These are phyloP conservation scores for Orussus abietinus DNA, from an alignment of 1,140 invertebrate species.

Conservation along the genomic window DNA sequence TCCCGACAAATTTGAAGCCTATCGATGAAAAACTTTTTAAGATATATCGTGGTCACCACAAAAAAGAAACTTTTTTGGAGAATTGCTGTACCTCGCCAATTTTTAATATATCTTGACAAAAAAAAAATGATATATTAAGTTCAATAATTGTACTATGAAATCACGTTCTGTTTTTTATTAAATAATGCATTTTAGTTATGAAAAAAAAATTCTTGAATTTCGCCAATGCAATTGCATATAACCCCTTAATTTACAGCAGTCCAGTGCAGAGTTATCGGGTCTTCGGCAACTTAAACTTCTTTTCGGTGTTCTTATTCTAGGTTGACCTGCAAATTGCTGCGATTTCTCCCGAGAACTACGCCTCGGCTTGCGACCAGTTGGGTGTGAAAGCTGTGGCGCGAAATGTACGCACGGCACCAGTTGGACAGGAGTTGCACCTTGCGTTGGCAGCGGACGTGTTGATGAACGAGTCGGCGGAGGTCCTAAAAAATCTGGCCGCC, in stretches of 20 bases:
- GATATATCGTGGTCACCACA: too few relatives aligned
- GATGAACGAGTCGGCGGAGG: slow-evolving; percentile 28
- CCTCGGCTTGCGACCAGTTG: slow-evolving; percentile 51
- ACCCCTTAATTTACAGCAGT: too few relatives aligned
- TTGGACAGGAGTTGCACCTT: slow-evolving; percentile 66
- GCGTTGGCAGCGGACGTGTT: slow-evolving; percentile 62
- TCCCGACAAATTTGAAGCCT: neutral
- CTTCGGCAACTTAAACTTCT: slow-evolving; percentile 6
- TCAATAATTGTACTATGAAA: too few relatives aligned
- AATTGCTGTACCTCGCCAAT: too few relatives aligned
- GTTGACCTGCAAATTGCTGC: slow-evolving; percentile 42
- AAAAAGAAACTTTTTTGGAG: too few relatives aligned
- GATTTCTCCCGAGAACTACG: slow-evolving; percentile 44
- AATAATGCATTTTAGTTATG: too few relatives aligned
- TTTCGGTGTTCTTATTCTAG: slow-evolving; percentile 25
- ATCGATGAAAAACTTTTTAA: neutral
- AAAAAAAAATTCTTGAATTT: too few relatives aligned
- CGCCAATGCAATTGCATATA: neutral
- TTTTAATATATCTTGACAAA: too few relatives aligned
- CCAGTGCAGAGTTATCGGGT: too few relatives aligned
- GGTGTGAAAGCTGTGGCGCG: slow-evolving; percentile 58
- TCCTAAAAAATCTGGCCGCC: slow-evolving; percentile 59
- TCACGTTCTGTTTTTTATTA: too few relatives aligned
- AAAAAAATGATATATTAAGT: too few relatives aligned
- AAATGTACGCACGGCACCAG: slow-evolving; percentile 51